Evolutionary conservation across 2,113 vertebrate genomes (phyloP).

Genomic region (Tonatia bakeri): DNA sequence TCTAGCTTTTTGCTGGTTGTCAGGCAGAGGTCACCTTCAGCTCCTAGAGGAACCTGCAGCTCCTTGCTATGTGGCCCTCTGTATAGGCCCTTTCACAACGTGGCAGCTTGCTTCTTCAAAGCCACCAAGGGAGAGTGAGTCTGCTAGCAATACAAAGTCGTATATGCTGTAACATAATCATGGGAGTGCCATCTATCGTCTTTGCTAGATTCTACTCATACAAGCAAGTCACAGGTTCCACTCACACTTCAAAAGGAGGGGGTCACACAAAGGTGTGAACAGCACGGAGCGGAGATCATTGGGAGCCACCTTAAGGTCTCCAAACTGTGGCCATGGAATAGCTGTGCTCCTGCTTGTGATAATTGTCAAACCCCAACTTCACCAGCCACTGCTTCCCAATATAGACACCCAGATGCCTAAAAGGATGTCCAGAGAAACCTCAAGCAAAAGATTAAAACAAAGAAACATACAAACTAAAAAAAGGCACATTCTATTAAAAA

Average conservation of each 20-base stretch:
- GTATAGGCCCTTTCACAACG: not conserved
- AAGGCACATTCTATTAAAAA: not conserved
- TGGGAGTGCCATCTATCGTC: not conserved
- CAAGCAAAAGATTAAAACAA: not conserved
- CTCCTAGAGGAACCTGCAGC: not conserved
- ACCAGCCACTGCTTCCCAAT: not conserved
- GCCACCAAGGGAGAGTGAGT: not conserved
- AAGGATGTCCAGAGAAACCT: not conserved
- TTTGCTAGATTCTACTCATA: not conserved
- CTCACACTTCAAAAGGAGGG: not conserved
- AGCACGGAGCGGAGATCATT: not conserved
- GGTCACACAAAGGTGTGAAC: not conserved
- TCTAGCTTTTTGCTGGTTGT: not conserved
- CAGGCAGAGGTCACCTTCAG: not conserved
- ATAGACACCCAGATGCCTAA: not conserved
- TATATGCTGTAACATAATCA: not conserved
- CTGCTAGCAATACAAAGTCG: not conserved
- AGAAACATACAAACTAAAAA: not conserved
- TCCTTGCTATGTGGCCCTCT: not conserved
- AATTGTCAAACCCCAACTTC: not conserved
- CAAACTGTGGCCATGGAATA: not conserved
- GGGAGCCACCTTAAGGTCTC: not conserved
- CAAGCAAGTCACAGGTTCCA: not conserved
- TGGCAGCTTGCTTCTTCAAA: not conserved
- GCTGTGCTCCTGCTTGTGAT: not conserved